A percentile compares a stretch with the other conserved stretches of the same genome.
Evolutionary conservation across 2,888 invertebrate species (phyloP).

Genomic region (Alloscopus bannaensis): DNA sequence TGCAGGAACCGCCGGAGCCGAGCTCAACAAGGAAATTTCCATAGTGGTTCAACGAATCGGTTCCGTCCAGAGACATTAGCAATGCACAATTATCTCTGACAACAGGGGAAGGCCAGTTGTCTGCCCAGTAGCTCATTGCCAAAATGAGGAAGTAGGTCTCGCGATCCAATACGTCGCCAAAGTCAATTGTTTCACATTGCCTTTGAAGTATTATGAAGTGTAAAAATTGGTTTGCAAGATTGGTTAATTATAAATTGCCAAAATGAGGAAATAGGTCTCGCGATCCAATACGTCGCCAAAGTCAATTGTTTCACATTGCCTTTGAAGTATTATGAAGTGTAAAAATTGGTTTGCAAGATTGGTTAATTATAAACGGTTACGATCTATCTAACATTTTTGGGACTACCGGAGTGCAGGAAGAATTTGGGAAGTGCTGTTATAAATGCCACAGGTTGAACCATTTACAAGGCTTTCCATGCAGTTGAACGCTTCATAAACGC

Average conservation of each 20-base stretch:
- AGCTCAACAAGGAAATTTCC: constrained; percentile 46
- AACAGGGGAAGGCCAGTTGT: constrained; percentile 32
- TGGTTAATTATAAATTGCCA: constrained; percentile 37
- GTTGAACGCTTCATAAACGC: constrained; percentile 45
- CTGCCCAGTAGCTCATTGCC: constrained; percentile 38
- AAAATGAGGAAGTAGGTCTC: constrained; percentile 42
- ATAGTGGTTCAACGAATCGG: constrained; percentile 32
- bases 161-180: constrained; percentile 25
- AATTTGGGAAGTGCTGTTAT: constrained; percentile 36
- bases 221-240: not conserved
- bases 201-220: constrained; percentile 27
- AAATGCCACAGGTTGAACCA: constrained; percentile 32
- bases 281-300: constrained; percentile 33
- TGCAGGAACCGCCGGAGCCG: constrained; percentile 31
- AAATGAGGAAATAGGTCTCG: constrained; percentile 35
- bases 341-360: no score
- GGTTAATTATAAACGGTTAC: no score
- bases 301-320: constrained; percentile 39
- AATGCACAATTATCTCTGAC: constrained; percentile 21
- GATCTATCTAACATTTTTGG: no score
- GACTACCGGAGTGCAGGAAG: constrained; percentile 36
- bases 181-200: constrained; percentile 40
- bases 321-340: no score
- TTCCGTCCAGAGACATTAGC: not conserved
- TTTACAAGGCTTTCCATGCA: constrained; percentile 57